A percentile compares a stretch with the other conserved stretches of the same genome.
Conservation (phyloP, 1,140 invertebrate species). For the Caerostris darwini region DNA sequence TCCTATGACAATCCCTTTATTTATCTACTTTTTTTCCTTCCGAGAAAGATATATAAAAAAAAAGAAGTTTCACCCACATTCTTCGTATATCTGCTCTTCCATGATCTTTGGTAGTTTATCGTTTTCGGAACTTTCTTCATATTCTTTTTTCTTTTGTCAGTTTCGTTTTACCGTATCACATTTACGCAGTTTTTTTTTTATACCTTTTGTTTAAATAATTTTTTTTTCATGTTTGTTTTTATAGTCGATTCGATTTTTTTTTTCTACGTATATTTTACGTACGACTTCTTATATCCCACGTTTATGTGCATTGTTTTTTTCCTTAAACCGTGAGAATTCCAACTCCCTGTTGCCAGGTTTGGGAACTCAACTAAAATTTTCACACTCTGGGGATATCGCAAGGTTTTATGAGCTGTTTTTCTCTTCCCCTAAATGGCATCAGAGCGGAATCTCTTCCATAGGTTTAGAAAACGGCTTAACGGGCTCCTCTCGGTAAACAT, state of each 20-base stretch:
- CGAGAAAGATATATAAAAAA: not conserved
- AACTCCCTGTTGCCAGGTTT: not conserved
- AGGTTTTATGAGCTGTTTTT: constrained; percentile 24
- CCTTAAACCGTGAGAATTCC: not conserved
- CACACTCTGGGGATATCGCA: not conserved
- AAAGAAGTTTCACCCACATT: not conserved
- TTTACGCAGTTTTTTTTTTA: not conserved
- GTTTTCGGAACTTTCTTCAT: not conserved
- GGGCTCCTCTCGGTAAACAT: not conserved
- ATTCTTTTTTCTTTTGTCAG: not conserved
- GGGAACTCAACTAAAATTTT: not conserved
- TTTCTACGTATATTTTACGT: not conserved
- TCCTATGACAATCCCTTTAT: not conserved
- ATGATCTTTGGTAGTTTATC: constrained; percentile 19
- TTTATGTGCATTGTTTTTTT: not conserved
- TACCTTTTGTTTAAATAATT: not conserved
- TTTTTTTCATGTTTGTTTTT: constrained; percentile 2
- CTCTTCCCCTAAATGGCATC: constrained; percentile 9
- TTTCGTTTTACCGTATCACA: constrained; percentile 7
- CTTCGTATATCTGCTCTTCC: not conserved
- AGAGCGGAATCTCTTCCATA: not conserved
- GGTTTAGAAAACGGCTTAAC: constrained; percentile 11
- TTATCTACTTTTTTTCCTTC: not conserved
- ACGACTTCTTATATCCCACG: not conserved
- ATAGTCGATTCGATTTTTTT: not conserved